Evolutionary conservation across 2,113 vertebrate species (phyloP).

Genomic region (Caretta caretta): DNA sequence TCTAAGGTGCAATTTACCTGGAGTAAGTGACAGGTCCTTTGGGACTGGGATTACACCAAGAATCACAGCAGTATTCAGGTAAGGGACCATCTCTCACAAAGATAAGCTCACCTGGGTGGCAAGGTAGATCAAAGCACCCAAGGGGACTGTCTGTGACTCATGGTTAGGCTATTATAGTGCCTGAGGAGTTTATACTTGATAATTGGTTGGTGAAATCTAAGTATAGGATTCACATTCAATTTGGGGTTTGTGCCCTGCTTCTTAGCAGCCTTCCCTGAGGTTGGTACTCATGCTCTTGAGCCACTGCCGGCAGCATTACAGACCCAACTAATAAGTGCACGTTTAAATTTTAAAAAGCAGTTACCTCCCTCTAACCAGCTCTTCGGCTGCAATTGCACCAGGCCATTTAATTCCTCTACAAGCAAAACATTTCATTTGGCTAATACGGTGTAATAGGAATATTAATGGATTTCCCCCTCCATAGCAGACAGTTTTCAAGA

Average conservation of each 20-base stretch:
- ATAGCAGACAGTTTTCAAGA: background rate
- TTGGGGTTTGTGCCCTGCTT: background rate
- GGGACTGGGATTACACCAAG: no score
- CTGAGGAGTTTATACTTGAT: background rate
- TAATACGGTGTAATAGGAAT: slow-evolving; percentile 14
- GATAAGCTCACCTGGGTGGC: no score
- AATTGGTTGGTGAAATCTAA: background rate
- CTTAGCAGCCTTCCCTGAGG: background rate
- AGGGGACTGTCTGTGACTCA: background rate
- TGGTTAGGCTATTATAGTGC: background rate
- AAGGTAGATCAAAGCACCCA: background rate
- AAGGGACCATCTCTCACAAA: background rate
- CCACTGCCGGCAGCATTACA: background rate
- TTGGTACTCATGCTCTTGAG: background rate
- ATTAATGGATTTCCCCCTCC: slow-evolving; percentile 15
- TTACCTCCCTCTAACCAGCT: slow-evolving; percentile 61
- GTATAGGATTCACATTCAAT: background rate
- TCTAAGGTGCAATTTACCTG: background rate
- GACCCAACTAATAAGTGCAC: slow-evolving; percentile 31
- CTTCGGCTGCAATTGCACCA: slow-evolving; percentile 44
- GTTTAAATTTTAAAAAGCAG: slow-evolving; percentile 33
- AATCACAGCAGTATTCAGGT: no score
- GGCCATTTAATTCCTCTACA: slow-evolving; percentile 56
- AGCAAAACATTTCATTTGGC: slow-evolving; percentile 46
- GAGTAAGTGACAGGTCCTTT: background rate